Evolutionary conservation across 2,113 vertebrate genomes (phyloP), one percentile per base, ranked within the genome.

Genomic region (Rhynchopsitta pachyrhyncha): DNA sequence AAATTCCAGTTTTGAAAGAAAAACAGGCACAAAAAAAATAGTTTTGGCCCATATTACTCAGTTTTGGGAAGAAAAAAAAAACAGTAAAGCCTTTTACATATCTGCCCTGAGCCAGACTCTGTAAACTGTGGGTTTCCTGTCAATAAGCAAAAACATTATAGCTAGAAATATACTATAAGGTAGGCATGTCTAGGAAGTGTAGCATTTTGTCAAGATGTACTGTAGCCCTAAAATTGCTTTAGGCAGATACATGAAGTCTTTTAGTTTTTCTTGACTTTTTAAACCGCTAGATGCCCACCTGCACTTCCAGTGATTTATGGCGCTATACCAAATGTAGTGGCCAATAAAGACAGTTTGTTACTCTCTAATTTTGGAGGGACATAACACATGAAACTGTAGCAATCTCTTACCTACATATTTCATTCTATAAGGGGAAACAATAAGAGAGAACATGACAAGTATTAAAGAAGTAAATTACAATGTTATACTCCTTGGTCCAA

Each of bases 391-490:
- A 96, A 97, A 94, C 90, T 94, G 87, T 79, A 82, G 83, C 92
- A 87, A 92, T 95, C 92, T 97, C 94, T 94, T 90, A 55, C 93
- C 92, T 96, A 91, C 91, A 86, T 98, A 98, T 98, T 98, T 98
- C 93, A 96, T 83, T 97, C 93, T 87, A 47, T 97, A 97, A 97
- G 92, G 93, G 92, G 96, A 98, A 98, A 98, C 95, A 97, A 95
- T 93, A 95, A 97, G 92, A 95, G 95, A 94, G 92, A 98, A 97
- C 95, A 97, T 97, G 97, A 95, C 97, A 84, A 8, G 49, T 97
- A 97, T 97, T 98, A 97, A 95, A 98, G 96, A 97, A 97, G 91
- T 97, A 97, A 98, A 98, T 98, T 98, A 97, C 91, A 97, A n/a
- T 84, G 94, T 97, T 98, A 88, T 95, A 95, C 96, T 96, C 96